Evolutionary conservation across 2,797 vertebrate species (phyloP).

Genomic region (Sebastes trivittatus): DNA sequence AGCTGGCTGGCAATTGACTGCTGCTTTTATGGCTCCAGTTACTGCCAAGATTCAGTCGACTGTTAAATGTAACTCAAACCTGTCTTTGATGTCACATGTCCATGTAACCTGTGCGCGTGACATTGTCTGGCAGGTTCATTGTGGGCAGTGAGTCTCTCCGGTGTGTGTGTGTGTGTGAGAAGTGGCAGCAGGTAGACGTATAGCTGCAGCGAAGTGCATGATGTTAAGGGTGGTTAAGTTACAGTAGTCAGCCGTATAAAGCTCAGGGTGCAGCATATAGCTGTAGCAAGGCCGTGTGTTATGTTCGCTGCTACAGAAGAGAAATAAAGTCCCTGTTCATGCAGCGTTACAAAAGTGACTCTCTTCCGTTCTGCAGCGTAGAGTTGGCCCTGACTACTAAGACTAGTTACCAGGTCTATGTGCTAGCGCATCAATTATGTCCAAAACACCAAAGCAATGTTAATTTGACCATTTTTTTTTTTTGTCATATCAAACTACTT

Average conservation of each 20-base stretch:
- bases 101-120: neutral
- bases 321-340: neutral
- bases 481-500: neutral
- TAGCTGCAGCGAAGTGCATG: neutral
- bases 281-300: neutral
- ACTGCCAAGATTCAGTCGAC: neutral
- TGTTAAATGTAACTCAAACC: conserved; percentile 13
- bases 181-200: neutral
- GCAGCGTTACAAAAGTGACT: neutral
- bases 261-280: neutral
- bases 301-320: neutral
- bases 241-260: neutral
- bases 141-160: neutral
- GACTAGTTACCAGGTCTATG: neutral
- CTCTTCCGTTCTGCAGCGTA: neutral
- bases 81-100: neutral
- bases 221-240: neutral
- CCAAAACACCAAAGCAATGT: neutral
- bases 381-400: neutral
- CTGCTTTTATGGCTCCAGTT: conserved; percentile 5
- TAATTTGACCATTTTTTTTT: neutral
- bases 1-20: neutral
- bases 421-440: neutral
- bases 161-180: neutral
- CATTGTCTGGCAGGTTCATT: neutral